phyloP scores from a whole-genome alignment of 2,113 vertebrate genomes.

The Herpetotheres cachinnans region DNA sequence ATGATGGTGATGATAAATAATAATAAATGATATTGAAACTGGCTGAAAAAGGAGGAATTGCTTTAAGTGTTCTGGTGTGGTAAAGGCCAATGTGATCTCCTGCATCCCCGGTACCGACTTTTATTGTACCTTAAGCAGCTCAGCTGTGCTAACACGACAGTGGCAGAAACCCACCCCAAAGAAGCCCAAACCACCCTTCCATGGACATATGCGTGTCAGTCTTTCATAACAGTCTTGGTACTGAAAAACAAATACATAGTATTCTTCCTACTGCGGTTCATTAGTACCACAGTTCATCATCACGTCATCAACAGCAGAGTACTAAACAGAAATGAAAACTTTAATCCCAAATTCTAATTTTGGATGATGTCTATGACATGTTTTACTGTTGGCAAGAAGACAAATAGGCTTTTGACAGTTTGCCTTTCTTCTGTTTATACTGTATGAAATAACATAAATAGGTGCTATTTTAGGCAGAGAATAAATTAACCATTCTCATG shows the following conservation, averaged over 20 bases:
- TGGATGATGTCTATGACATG: neutral
- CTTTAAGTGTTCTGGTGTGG: neutral
- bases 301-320: neutral
- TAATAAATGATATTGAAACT: neutral
- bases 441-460: neutral
- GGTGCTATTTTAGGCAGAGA: neutral
- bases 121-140: neutral
- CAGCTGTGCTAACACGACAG: neutral
- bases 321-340: neutral
- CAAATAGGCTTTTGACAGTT: neutral
- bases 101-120: neutral
- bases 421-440: neutral
- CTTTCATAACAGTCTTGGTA: neutral
- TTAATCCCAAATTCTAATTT: neutral
- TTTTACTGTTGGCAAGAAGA: neutral
- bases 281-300: neutral
- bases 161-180: neutral
- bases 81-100: neutral
- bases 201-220: fast-evolving
- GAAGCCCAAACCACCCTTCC: neutral
- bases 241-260: neutral
- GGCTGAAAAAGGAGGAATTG: neutral
- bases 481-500: neutral
- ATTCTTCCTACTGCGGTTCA: neutral
- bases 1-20: neutral